Base-by-base conservation (phyloP, 2,888 invertebrate species). In the Apomyelois bistriatella region DNA sequence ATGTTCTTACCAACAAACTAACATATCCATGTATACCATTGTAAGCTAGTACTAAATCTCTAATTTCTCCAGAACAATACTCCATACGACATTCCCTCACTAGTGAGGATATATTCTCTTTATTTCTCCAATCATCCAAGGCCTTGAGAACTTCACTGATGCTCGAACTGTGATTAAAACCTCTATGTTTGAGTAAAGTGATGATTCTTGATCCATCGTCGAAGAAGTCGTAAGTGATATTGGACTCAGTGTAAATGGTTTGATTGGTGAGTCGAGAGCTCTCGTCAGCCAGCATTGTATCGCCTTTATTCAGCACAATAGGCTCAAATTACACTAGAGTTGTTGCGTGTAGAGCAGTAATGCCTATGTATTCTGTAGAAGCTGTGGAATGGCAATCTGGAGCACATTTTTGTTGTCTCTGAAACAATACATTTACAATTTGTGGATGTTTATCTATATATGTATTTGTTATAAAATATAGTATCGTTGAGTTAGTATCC, bases 1-100 rank as follows among this genome's bases (percentile, higher is more conserved):
- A 5, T 48, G 50, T 17, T 82, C 92, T 91, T 72, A 98, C 96
- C 77, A 95, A 83, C 49, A 97, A 88, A 54, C 96, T 95, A 60
- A 96, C 92, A 79, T 96, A 97, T 54, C 96, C 96, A 76, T 98
- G 98, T 59, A 94, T 91, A 53, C 92, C 87, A 54, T 93, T 92
- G 77, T 96, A 96, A 0, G 90, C 90, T 2, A 91, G 73, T 28
- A 94, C 90, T 59, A 94, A 79, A 58, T 93, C 91, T 53, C 91
- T 82, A 53, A 94, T 86, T 52, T 89, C 86, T 0, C 93, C 93
- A 7, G 91, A 88, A 70, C 94, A 94, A 76, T 93, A 93, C 56
- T 85, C 82, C 1, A 80, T 68, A 22, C 79, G 76, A 55, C 89
- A 90, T 71, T 87, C 87, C 56, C 83, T 86, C 35, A 52, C 43